Base-by-base conservation (phyloP, 2,113 vertebrate species). In the Macquaria australasica region DNA sequence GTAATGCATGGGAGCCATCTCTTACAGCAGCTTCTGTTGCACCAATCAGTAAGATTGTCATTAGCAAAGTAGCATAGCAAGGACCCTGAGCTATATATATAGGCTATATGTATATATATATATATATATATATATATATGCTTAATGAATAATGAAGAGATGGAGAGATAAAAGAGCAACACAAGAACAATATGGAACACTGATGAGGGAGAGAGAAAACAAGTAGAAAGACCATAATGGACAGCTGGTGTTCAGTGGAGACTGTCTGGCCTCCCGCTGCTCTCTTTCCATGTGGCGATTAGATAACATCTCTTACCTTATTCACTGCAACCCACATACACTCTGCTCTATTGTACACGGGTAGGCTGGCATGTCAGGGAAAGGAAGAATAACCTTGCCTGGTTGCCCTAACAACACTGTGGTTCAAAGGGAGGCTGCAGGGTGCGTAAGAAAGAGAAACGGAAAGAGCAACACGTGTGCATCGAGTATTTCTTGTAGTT, bases 271-370 rank as follows among this genome's bases (percentile, higher is more conserved):
- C 87, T 89, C 90, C 74, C 76, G 16, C 85, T 80, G 81, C 68
- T 82, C 59, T 77, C 85, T 90, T 87, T 90, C 92, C 87, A 88
- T 83, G 88, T 59, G 31, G 73, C 62, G 37, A 58, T 78, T 51
- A 91, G 95, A 95, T 95, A 94, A 93, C 88, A 95, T 95, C 95
- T 93, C 85, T 83, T 91, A 91, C 91, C 88, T 90, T 91, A 91
- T 95, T 95, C 91, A 87, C 88, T 73, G 72, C 85, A 79, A 63
- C 94, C 92, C 93, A 88, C 92, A 92, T 92, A 75, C 83, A 67
- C 89, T 87, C 79, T 63, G 81, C 64, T 84, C 84, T 9, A 86
- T 92, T 93, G 89, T 88, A 77, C 86, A 82, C 62, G 25, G 84
- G 81, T 62, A 86, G 87, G 73, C 79, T 87, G 85, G 84, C 87